Conservation (phyloP, 1,140 invertebrate species). For the Orussus abietinus region DNA sequence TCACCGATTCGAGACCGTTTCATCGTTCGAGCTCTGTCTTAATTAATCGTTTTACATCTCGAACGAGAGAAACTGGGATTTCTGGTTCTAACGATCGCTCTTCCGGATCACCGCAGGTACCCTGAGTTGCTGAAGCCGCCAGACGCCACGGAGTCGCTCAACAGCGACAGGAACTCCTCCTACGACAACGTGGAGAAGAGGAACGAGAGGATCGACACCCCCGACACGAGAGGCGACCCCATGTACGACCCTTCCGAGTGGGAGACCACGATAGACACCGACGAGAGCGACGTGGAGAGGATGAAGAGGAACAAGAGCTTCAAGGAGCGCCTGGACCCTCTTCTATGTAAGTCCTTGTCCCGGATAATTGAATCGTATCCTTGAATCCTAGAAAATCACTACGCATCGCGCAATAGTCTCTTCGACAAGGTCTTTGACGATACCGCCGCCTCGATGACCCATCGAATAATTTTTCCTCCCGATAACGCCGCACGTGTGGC, state of each 20-base stretch:
- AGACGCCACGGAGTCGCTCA: constrained; percentile 42
- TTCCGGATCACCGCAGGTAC: constrained; percentile 37
- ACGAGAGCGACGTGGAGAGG: constrained; percentile 46
- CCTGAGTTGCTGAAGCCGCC: constrained; percentile 47
- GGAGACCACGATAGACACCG: constrained; percentile 46
- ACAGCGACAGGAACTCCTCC: constrained; percentile 62
- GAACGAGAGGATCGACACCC: constrained; percentile 32
- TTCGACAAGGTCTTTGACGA: too few relatives aligned
- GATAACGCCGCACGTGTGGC: too few relatives aligned
- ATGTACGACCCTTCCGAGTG: constrained; percentile 44
- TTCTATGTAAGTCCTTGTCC: constrained; percentile 61
- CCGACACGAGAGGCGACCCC: constrained; percentile 33
- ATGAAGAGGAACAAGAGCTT: constrained; percentile 67
- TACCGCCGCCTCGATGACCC: too few relatives aligned
- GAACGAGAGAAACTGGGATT: too few relatives aligned
- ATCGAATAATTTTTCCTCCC: too few relatives aligned
- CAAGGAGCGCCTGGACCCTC: constrained; percentile 67
- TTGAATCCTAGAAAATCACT: too few relatives aligned
- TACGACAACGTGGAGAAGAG: constrained; percentile 69
- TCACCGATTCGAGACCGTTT: too few relatives aligned
- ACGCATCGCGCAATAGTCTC: too few relatives aligned
- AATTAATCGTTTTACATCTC: too few relatives aligned
- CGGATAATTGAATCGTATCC: too few relatives aligned
- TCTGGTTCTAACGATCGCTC: too few relatives aligned
- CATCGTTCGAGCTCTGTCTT: too few relatives aligned